These are phyloP conservation scores for Drosophila prosaltans DNA, from an alignment of 1,140 invertebrate genomes.

Conservation along the genomic window DNA sequence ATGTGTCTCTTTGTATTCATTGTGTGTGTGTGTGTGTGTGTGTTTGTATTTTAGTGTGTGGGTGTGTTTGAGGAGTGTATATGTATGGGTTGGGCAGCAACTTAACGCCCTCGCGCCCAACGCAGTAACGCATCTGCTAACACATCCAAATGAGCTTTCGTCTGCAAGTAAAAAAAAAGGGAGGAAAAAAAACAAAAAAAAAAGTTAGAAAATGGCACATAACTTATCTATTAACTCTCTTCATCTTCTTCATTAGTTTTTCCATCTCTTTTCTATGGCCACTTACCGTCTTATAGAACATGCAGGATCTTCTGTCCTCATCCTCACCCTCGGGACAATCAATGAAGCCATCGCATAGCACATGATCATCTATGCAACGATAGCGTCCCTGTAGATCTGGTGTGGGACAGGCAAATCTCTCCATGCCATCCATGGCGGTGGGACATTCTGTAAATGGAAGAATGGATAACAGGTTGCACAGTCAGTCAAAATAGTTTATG, in stretches of 20 bases:
- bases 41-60: conserved; percentile 20
- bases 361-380: conserved; percentile 97
- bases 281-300: conserved; percentile 98
- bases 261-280: conserved; percentile 13
- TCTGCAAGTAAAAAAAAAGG: conserved; percentile 87
- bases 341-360: conserved; percentile 96
- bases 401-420: conserved; percentile 96
- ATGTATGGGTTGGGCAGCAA: conserved; percentile 23
- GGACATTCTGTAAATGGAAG: conserved; percentile 90
- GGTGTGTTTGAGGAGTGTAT: background rate
- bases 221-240: no score
- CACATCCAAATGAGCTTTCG: conserved; percentile 96
- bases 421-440: conserved; percentile 95
- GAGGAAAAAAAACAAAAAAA: background rate
- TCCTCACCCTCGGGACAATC: conserved; percentile 97
- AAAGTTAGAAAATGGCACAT: no score
- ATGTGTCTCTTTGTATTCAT: conserved; percentile 35
- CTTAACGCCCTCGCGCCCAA: conserved; percentile 94
- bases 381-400: conserved; percentile 95
- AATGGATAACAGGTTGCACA: conserved; percentile 33
- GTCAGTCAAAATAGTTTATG: conserved; percentile 62
- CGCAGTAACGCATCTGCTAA: conserved; percentile 95
- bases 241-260: no score
- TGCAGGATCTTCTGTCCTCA: conserved; percentile 95
- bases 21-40: conserved; percentile 36